Conservation (phyloP, 2,888 invertebrate species). For the Scaeva pyrastri region DNA sequence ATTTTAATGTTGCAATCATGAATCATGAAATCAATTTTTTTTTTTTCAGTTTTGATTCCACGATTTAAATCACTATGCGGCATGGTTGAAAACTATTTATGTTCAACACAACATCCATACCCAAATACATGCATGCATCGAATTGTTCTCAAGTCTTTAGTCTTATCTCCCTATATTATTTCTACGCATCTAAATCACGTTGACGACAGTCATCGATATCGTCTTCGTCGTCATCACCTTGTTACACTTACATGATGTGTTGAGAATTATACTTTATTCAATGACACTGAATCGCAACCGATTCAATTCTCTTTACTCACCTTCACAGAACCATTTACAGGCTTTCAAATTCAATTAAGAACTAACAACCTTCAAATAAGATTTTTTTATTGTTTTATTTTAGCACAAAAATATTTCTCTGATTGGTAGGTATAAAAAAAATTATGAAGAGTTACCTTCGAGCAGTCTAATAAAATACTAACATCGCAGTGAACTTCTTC, state of each 20-base stretch:
- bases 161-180: neutral
- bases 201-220: neutral
- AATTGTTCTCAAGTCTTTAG: neutral
- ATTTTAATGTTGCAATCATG: too few relatives aligned
- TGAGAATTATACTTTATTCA: conserved; percentile 13
- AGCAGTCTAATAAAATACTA: conserved; percentile 45
- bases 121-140: neutral
- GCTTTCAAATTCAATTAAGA: conserved; percentile 24
- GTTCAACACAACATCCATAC: too few relatives aligned
- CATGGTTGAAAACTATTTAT: too few relatives aligned
- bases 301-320: neutral
- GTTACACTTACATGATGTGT: neutral
- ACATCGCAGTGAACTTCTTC: conserved; percentile 25
- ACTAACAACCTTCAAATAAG: conserved; percentile 16
- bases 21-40: too few relatives aligned
- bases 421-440: conserved; percentile 44
- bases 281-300: conserved; percentile 14
- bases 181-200: neutral
- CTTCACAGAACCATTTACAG: neutral
- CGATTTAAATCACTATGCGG: too few relatives aligned
- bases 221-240: neutral
- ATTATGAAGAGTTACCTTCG: conserved; percentile 41
- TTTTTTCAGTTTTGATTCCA: too few relatives aligned
- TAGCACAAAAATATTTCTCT: conserved; percentile 27
- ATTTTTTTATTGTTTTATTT: conserved; percentile 47